phyloP scores from a whole-genome alignment of 2,888 invertebrate genomes.

The Pollenia amentaria region DNA sequence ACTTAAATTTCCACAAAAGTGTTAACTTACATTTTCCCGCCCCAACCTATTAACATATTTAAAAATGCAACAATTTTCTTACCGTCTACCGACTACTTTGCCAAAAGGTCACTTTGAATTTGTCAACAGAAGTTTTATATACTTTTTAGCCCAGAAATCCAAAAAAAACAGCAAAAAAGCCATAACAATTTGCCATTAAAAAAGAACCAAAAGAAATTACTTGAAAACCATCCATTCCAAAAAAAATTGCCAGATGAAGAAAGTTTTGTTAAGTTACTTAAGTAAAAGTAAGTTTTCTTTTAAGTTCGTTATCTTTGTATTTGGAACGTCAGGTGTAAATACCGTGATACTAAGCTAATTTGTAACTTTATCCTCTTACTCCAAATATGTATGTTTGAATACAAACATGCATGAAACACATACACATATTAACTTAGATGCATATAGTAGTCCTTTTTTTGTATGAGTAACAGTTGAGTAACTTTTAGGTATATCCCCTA shows the following conservation, averaged over 20 bases:
- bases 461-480: constrained; percentile 56
- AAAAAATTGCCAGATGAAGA: constrained; percentile 5
- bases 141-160: not conserved
- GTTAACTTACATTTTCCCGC: not conserved
- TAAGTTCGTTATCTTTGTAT: constrained; percentile 70
- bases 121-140: constrained; percentile 59
- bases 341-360: constrained; percentile 73
- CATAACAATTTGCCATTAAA: constrained; percentile 33
- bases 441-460: constrained; percentile 27
- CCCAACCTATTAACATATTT: constrained; percentile 35
- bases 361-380: constrained; percentile 72
- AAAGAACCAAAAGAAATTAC: constrained; percentile 34
- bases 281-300: constrained; percentile 69
- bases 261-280: constrained; percentile 70
- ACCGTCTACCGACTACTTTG: constrained; percentile 2
- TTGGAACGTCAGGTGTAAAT: constrained; percentile 73
- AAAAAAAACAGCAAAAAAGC: not conserved
- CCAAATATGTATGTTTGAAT: not conserved
- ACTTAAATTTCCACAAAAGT: too few species aligned
- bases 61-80: constrained; percentile 40
- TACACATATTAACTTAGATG: not conserved
- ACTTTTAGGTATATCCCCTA: constrained; percentile 56
- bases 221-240: not conserved
- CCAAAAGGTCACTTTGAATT: constrained; percentile 65
- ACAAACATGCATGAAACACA: constrained; percentile 18